These are phyloP conservation scores for Agriopis leucophaearia DNA, from an alignment of 2,888 invertebrate genomes.

Conservation along the genomic window DNA sequence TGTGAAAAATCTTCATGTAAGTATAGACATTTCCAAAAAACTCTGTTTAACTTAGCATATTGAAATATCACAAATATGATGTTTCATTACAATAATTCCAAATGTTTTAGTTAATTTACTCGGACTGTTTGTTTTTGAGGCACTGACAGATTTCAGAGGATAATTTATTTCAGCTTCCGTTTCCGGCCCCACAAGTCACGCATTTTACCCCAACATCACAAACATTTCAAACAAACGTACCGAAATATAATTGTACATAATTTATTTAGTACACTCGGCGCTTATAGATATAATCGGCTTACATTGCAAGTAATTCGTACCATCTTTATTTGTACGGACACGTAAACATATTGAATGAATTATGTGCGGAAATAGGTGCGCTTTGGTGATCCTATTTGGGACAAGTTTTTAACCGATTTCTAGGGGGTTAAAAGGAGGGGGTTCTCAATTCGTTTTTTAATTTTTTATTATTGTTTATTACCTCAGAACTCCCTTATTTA, in stretches of 20 bases:
- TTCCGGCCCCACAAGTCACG: slow-evolving; percentile 6
- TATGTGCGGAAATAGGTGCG: slow-evolving; percentile 14
- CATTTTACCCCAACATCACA: background rate
- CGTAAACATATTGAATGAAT: slow-evolving; percentile 26
- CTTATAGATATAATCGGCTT: slow-evolving; percentile 30
- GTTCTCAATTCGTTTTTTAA: too few species aligned
- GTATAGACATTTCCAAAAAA: too few species aligned
- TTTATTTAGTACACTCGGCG: background rate
- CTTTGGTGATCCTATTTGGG: background rate
- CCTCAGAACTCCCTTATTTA: too few species aligned
- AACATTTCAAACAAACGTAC: slow-evolving; percentile 1
- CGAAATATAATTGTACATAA: background rate
- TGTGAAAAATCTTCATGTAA: too few species aligned
- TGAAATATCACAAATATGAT: too few species aligned
- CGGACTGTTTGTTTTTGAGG: background rate
- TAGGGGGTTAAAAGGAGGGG: too few species aligned
- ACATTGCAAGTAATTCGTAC: background rate
- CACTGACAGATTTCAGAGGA: slow-evolving; percentile 2
- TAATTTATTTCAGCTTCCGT: slow-evolving; percentile 4
- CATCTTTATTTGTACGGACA: slow-evolving; percentile 19
- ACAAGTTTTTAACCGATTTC: too few species aligned
- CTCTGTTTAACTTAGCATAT: too few species aligned
- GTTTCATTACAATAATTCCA: too few species aligned
- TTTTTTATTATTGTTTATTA: too few species aligned
- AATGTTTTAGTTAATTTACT: too few species aligned